These are phyloP conservation scores for Drosophila insularis DNA, from an alignment of 1,140 invertebrate species.

Conservation along the genomic window DNA sequence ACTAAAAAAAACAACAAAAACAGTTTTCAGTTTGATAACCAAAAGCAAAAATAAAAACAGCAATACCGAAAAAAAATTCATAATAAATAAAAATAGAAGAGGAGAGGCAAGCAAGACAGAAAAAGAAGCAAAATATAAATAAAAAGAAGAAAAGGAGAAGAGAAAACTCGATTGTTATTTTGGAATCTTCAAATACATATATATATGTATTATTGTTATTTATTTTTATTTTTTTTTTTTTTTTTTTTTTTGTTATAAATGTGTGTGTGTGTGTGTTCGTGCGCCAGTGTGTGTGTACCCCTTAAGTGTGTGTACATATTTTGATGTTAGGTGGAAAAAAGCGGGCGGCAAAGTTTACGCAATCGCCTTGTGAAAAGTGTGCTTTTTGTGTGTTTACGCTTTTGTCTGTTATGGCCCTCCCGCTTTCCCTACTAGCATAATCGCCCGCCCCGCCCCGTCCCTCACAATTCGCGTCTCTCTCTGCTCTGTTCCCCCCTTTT, in stretches of 20 bases:
- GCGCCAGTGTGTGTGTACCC: slow-evolving; percentile 40
- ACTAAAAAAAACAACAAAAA: slow-evolving; percentile 66
- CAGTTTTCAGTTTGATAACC: slow-evolving; percentile 67
- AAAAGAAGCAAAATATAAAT: slow-evolving; percentile 30
- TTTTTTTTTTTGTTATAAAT: slow-evolving; percentile 10
- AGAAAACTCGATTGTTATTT: slow-evolving; percentile 63
- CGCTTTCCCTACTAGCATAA: not conserved
- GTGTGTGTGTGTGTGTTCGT: slow-evolving; percentile 7
- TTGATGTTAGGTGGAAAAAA: slow-evolving; percentile 78
- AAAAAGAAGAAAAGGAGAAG: slow-evolving; percentile 38
- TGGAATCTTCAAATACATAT: slow-evolving; percentile 60
- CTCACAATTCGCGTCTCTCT: not conserved
- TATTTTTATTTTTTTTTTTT: slow-evolving; percentile 6
- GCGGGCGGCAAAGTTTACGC: slow-evolving; percentile 78
- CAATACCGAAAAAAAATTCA: slow-evolving; percentile 32
- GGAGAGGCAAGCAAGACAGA: slow-evolving; percentile 12
- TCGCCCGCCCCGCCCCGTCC: not conserved
- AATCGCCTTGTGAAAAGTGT: slow-evolving; percentile 79
- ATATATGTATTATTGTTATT: slow-evolving; percentile 16
- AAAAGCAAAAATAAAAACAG: slow-evolving; percentile 59
- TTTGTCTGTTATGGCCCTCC: slow-evolving; percentile 32
- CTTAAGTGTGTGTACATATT: slow-evolving; percentile 76
- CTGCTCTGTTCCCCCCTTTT: slow-evolving; percentile 19
- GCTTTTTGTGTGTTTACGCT: slow-evolving; percentile 74
- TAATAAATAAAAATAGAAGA: slow-evolving; percentile 52